Percentiles rank a stretch among this genome's conserved stretches.
Conservation (phyloP, 2,113 vertebrate species). For the Pituophis catenifer region DNA sequence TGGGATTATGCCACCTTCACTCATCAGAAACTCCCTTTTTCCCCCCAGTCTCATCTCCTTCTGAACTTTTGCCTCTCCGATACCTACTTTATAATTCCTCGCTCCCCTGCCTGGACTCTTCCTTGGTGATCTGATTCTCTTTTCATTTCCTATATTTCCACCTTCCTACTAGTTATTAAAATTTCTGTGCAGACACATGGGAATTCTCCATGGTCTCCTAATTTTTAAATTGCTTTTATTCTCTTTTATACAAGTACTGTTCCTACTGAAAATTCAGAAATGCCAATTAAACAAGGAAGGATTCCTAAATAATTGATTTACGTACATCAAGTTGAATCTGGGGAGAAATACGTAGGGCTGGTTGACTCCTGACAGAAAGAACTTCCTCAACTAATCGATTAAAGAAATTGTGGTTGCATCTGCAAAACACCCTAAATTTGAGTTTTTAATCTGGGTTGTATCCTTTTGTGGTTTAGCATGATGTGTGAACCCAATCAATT, state of each 20-base stretch:
- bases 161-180: neutral
- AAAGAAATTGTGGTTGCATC: neutral
- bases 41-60: neutral
- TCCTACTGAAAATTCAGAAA: neutral
- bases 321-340: neutral
- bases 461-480: neutral
- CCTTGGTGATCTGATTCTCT: neutral
- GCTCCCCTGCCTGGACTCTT: neutral
- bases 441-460: neutral
- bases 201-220: neutral
- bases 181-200: neutral
- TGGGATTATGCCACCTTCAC: neutral
- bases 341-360: neutral
- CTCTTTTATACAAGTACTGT: neutral
- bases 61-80: neutral
- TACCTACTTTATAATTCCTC: neutral
- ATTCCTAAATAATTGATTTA: neutral
- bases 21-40: neutral
- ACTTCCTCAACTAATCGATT: neutral
- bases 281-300: neutral
- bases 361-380: neutral
- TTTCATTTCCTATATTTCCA: neutral
- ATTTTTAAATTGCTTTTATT: neutral
- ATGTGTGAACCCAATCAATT: neutral
- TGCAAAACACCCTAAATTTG: neutral